A percentile compares a stretch with the other conserved stretches of the same genome.
Evolutionary conservation across 1,140 invertebrate genomes (phyloP).

Genomic region (Saccostrea cuccullata): DNA sequence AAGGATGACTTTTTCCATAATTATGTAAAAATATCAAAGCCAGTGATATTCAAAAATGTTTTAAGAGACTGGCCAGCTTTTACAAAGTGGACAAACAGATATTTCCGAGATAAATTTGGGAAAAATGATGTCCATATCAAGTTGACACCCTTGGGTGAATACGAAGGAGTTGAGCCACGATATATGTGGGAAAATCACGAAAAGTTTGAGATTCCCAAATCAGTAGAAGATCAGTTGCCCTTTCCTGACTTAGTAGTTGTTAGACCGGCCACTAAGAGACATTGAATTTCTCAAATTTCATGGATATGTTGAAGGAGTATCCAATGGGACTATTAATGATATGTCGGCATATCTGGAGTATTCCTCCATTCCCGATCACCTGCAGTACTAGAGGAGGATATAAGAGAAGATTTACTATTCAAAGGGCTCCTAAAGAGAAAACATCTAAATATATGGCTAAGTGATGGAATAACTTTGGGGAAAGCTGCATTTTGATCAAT

Average conservation of each 20-base stretch:
- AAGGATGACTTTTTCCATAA: constrained; percentile 70
- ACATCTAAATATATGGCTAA: constrained; percentile 75
- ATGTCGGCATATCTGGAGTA: constrained; percentile 76
- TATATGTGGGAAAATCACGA: constrained; percentile 67
- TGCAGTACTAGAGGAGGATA: constrained; percentile 70
- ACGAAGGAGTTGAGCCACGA: constrained; percentile 74
- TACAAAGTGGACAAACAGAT: constrained; percentile 73
- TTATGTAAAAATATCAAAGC: constrained; percentile 72
- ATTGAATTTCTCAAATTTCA: constrained; percentile 73
- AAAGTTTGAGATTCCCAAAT: constrained; percentile 67
- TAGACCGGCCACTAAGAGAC: constrained; percentile 69
- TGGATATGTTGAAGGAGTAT: constrained; percentile 70
- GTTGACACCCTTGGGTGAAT: constrained; percentile 71
- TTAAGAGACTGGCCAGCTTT: constrained; percentile 69
- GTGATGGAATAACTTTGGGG: constrained; percentile 76
- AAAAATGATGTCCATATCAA: constrained; percentile 72
- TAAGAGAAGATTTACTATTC: constrained; percentile 70
- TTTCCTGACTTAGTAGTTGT: constrained; percentile 76
- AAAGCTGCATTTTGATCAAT: constrained; percentile 76
- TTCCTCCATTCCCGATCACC: constrained; percentile 71
- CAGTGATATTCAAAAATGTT: constrained; percentile 72
- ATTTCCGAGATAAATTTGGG: constrained; percentile 67
- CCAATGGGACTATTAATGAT: constrained; percentile 61
- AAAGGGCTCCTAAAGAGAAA: constrained; percentile 60
- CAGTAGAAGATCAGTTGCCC: constrained; percentile 64